Percentiles rank a stretch among this genome's conserved stretches.
Evolutionary conservation across 2,113 vertebrate genomes (phyloP).

Genomic region (Piaya cayana): DNA sequence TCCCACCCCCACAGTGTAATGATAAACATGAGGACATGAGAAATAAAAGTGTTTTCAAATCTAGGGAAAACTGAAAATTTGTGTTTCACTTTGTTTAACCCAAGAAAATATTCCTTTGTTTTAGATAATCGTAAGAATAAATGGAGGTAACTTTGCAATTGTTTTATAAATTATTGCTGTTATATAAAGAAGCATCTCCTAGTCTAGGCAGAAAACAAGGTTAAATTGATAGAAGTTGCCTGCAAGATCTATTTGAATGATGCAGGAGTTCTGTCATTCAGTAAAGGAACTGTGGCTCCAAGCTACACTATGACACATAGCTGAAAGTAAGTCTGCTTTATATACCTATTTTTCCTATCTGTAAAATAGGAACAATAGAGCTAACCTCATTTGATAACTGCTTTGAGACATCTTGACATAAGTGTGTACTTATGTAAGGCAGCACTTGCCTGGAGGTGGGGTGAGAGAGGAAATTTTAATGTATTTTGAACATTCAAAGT

Average conservation of each 20-base stretch:
- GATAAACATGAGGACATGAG: neutral
- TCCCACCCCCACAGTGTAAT: too few relatives aligned
- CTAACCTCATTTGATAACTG: neutral
- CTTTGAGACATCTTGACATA: neutral
- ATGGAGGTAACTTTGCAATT: neutral
- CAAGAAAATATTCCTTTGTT: neutral
- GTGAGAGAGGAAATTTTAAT: fast-evolving
- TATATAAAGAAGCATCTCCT: neutral
- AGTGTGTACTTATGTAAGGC: neutral
- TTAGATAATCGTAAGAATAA: neutral
- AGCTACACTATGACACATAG: neutral
- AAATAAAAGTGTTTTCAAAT: neutral
- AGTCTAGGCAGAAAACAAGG: neutral
- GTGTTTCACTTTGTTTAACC: neutral
- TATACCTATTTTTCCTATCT: neutral
- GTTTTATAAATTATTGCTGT: neutral
- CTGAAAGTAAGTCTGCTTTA: neutral
- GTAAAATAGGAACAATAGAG: neutral
- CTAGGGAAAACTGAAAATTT: neutral
- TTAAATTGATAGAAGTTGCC: neutral
- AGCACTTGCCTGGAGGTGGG: neutral
- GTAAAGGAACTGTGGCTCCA: neutral
- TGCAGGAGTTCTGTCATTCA: neutral
- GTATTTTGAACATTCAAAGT: neutral
- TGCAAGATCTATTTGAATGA: neutral